These are phyloP conservation scores for Eretmochelys imbricata DNA, from an alignment of 2,113 vertebrate species.

Conservation along the genomic window DNA sequence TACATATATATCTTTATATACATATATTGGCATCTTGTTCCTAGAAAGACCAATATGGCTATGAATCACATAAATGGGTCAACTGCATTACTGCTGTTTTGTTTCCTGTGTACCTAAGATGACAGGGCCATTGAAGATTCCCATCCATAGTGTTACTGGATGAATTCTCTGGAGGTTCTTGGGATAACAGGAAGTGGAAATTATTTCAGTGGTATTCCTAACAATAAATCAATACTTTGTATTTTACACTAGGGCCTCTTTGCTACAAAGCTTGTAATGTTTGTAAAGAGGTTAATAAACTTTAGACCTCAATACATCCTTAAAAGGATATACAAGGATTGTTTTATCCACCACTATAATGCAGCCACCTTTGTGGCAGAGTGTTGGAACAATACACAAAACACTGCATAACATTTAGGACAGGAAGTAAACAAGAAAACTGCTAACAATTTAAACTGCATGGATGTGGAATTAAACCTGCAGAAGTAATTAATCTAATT, in stretches of 20 bases:
- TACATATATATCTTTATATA: background rate
- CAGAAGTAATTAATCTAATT: background rate
- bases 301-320: constrained; percentile 35
- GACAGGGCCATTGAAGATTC: background rate
- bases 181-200: constrained; percentile 19
- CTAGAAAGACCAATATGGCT: constrained; percentile 27
- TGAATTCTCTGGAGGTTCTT: constrained; percentile 33
- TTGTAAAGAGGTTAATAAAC: background rate
- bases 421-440: background rate
- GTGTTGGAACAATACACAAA: background rate
- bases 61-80: constrained; percentile 17
- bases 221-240: constrained; percentile 31
- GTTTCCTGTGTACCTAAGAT: constrained; percentile 44
- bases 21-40: constrained; percentile 23
- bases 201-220: constrained; percentile 34
- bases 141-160: background rate
- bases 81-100: background rate
- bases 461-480: background rate
- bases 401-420: background rate
- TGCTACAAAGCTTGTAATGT: constrained; percentile 33
- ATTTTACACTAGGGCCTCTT: constrained; percentile 40
- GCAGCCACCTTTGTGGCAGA: background rate
- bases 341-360: background rate
- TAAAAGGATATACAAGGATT: background rate
- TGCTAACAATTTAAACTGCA: background rate